Base-by-base conservation (phyloP, 2,888 invertebrate species). In the Papilio gigon region DNA sequence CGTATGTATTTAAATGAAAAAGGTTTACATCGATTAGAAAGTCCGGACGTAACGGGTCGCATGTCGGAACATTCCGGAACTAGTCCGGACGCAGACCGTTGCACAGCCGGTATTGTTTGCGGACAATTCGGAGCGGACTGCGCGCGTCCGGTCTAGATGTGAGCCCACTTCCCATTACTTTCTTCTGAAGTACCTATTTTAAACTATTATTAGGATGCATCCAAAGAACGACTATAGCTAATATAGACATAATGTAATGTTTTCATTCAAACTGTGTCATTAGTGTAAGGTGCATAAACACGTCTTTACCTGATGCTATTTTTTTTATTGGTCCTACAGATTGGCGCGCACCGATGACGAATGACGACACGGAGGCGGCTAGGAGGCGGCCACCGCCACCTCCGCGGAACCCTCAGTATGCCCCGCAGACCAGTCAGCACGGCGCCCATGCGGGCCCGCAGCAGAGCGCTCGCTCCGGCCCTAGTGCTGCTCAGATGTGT, bases 331-430 rank as follows among this genome's bases (percentile, higher is more conserved):
- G 75, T 78, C 76, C 40, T 12, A 71, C 84, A 91, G 91, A 91
- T 90, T 91, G 91, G 91, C 91, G 91, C 86, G 89, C 90, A 79
- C 91, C 91, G 80, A 91, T 91, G 91, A 82, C 86, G 70, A 56
- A 56, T 56, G 91, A 91, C 79, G 91, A 90, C 78, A 77, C 88
- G 83, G 90, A 90, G 84, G 87, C 85, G 84, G 86, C 84, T 77
- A 81, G 88, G 84, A 84, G 81, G 73, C 82, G 89, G 77, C 89
- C 84, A 76, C 85, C 76, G 47, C 75, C 87, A 72, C 86, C 88
- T 77, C 89, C 88, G 75, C 87, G 88, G 79, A 85, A 33, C 84
- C 81, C 66, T 65, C 78, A 61, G n/a, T 53, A 68, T 58, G 67
- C 62, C 63, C 56, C 62, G 22, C 70, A 62, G 25, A 30, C 42